Evolutionary conservation across 2,113 vertebrate genomes (phyloP).

Genomic region (Phocoena sinus): DNA sequence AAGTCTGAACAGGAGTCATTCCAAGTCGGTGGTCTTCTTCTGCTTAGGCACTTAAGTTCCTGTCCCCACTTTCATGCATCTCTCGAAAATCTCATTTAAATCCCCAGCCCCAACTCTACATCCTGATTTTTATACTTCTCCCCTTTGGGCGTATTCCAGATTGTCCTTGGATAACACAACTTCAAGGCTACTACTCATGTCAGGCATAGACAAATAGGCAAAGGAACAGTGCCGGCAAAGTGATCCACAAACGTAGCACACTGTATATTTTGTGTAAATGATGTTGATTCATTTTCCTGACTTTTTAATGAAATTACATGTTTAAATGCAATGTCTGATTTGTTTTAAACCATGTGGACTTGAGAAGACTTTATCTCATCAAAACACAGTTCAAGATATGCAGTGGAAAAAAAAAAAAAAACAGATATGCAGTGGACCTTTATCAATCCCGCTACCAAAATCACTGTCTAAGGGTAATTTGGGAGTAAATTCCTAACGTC

Average conservation of each 20-base stretch:
- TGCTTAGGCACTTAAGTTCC: background rate
- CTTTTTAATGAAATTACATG: background rate
- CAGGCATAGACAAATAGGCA: background rate
- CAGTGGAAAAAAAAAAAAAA: background rate
- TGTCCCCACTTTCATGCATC: background rate
- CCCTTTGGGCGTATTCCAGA: background rate
- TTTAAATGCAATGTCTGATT: background rate
- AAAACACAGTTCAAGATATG: background rate
- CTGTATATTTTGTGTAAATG: background rate
- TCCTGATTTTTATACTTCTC: background rate
- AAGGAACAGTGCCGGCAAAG: background rate
- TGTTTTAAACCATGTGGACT: background rate
- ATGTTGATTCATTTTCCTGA: background rate
- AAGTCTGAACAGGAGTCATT: background rate
- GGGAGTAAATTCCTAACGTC: background rate
- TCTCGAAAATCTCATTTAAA: background rate
- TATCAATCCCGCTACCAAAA: background rate
- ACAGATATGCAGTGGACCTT: background rate
- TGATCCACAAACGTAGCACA: background rate
- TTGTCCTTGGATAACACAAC: background rate
- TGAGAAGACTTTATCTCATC: background rate
- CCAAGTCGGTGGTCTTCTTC: background rate
- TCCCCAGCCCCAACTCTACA: background rate
- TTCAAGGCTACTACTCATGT: background rate
- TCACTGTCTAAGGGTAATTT: background rate